Evolutionary conservation across 2,888 invertebrate genomes (phyloP).

Genomic region (Choreutis nemorana): DNA sequence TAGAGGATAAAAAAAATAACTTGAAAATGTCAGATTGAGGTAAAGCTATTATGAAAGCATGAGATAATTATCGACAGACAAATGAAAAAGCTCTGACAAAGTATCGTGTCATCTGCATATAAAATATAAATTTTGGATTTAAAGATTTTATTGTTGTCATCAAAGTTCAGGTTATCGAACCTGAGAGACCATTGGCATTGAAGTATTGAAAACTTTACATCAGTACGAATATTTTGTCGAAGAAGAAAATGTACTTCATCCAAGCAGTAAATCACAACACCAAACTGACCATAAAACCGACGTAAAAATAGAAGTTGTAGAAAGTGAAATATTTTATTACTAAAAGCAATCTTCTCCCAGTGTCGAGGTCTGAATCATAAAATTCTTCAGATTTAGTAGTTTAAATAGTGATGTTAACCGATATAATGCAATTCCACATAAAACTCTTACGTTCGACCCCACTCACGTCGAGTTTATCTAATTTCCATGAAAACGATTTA

Average conservation of each 20-base stretch:
- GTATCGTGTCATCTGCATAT: too few relatives aligned
- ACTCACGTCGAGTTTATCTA: conserved; percentile 34
- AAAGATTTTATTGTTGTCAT: conserved; percentile 27
- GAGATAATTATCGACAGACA: too few relatives aligned
- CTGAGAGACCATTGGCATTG: conserved; percentile 28
- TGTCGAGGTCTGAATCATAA: too few relatives aligned
- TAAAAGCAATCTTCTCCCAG: conserved; percentile 1
- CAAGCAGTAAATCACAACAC: conserved; percentile 39
- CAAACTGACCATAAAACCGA: conserved; percentile 25
- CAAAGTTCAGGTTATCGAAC: conserved; percentile 33
- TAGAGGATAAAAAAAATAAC: too few relatives aligned
- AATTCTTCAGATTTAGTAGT: too few relatives aligned
- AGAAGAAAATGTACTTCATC: conserved; percentile 34
- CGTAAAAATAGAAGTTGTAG: conserved; percentile 34
- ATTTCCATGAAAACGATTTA: conserved; percentile 48
- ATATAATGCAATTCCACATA: too few relatives aligned
- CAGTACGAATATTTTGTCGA: conserved; percentile 34
- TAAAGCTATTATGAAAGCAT: too few relatives aligned
- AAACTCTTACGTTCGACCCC: conserved; percentile 33
- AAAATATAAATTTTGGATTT: too few relatives aligned
- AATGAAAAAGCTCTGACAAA: too few relatives aligned
- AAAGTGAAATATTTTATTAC: conserved; percentile 12
- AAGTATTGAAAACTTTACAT: conserved; percentile 36
- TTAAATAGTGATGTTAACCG: too few relatives aligned
- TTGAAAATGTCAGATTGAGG: too few relatives aligned